phyloP scores from a whole-genome alignment of 2,113 vertebrate species.

The Cathartes aura region DNA sequence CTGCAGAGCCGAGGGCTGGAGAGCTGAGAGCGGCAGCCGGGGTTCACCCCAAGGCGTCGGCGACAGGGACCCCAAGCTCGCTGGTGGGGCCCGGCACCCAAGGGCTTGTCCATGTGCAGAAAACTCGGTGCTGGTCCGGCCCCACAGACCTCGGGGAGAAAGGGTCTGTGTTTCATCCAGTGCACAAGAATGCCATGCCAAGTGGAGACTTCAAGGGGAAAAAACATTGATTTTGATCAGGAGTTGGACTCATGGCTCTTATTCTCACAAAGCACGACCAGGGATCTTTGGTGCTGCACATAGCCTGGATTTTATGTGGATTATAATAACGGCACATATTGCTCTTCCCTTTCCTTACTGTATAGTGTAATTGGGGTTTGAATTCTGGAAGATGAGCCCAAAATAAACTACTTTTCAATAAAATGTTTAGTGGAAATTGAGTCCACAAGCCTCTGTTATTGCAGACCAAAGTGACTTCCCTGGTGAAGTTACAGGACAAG shows the following conservation, averaged over 20 bases:
- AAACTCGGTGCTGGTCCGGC: too few species aligned
- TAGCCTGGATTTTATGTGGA: neutral
- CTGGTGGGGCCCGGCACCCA: accelerated
- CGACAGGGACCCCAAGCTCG: neutral
- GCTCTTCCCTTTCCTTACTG: neutral
- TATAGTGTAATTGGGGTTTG: neutral
- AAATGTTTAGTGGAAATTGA: neutral
- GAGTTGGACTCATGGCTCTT: accelerated
- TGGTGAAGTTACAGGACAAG: neutral
- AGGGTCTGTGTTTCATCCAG: accelerated
- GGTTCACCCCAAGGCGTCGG: accelerated
- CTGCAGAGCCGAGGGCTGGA: neutral
- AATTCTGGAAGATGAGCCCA: neutral
- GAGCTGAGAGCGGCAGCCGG: neutral
- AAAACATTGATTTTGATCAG: accelerated
- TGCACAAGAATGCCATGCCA: accelerated
- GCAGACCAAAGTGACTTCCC: neutral
- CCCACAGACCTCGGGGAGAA: neutral
- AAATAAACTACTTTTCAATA: neutral
- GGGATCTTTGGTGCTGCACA: neutral
- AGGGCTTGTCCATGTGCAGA: neutral
- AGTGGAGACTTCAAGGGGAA: neutral
- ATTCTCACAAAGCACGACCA: accelerated
- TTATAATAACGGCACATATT: neutral
- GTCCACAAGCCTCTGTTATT: neutral